phyloP scores from a whole-genome alignment of 2,113 vertebrate genomes.

The Harpagus bidentatus region DNA sequence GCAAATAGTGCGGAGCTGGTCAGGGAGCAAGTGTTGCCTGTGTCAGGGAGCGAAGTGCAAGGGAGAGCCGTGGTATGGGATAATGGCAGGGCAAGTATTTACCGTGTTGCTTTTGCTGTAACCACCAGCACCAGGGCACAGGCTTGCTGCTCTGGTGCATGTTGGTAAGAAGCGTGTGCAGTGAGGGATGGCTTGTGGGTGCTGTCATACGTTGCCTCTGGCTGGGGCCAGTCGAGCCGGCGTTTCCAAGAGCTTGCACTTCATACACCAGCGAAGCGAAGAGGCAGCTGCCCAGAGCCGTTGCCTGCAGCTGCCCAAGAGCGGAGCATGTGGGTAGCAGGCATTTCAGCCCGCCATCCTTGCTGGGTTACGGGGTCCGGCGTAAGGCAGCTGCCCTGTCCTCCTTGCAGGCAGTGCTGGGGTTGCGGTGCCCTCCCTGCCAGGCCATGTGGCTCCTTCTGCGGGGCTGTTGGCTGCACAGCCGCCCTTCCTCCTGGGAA shows the following conservation, averaged over 20 bases:
- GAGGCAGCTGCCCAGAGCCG: neutral
- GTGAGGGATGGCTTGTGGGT: neutral
- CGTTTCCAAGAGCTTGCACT: neutral
- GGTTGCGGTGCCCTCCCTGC: neutral
- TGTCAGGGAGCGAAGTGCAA: neutral
- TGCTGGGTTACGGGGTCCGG: accelerated
- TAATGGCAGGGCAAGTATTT: neutral
- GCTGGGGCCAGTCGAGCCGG: accelerated
- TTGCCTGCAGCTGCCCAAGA: neutral
- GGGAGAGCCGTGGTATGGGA: accelerated
- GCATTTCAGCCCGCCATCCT: neutral
- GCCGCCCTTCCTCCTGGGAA: neutral
- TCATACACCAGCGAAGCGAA: accelerated
- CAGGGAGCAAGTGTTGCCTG: neutral
- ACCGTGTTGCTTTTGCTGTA: accelerated
- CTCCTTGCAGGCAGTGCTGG: neutral
- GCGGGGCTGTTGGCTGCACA: neutral
- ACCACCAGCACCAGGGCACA: neutral
- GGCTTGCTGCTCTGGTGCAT: accelerated
- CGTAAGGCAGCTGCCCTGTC: neutral
- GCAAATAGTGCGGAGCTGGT: accelerated
- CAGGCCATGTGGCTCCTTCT: accelerated
- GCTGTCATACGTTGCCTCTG: neutral
- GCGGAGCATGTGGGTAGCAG: accelerated
- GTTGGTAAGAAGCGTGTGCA: accelerated